Evolutionary conservation across 2,797 vertebrate genomes (phyloP).

Genomic region (Hydrocynus forskahlii): DNA sequence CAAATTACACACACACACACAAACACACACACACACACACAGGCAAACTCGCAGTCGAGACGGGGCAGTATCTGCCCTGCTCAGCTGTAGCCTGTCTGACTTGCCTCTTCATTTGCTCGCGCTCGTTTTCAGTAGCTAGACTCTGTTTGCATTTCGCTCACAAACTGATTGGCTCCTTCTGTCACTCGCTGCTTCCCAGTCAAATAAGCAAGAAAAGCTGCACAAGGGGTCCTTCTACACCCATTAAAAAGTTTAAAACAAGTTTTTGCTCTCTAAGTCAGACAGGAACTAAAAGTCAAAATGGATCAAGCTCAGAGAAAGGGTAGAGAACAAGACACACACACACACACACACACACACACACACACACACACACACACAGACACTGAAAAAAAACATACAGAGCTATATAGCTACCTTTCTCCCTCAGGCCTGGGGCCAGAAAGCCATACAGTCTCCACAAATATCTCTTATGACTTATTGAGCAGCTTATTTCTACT

Average conservation of each 20-base stretch:
- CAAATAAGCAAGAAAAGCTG: constrained; percentile 7
- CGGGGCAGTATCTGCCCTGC: neutral
- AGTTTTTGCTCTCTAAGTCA: constrained; percentile 6
- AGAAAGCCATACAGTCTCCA: constrained; percentile 27
- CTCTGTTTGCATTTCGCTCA: neutral
- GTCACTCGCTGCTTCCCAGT: neutral
- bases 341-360: neutral
- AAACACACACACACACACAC: too few relatives aligned
- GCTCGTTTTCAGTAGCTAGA: constrained; percentile 7
- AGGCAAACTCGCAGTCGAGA: too few relatives aligned
- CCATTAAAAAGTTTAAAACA: constrained; percentile 38
- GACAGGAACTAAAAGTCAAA: constrained; percentile 29
- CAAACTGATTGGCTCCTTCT: constrained; percentile 42
- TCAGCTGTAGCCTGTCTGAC: constrained; percentile 22
- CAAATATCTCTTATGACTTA: constrained; percentile 26
- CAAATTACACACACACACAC: neutral
- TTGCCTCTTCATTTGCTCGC: neutral
- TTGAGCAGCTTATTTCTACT: constrained; percentile 15
- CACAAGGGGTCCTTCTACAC: constrained; percentile 7
- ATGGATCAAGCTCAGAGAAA: constrained; percentile 20
- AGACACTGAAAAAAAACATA: neutral
- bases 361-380: too few relatives aligned
- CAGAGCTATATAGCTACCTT: neutral
- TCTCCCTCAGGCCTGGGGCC: constrained; percentile 13
- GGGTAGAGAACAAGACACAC: neutral